Evolutionary conservation across 2,797 vertebrate species (phyloP), one percentile per base, ranked within the genome.

Genomic region (Sylvilagus floridanus): DNA sequence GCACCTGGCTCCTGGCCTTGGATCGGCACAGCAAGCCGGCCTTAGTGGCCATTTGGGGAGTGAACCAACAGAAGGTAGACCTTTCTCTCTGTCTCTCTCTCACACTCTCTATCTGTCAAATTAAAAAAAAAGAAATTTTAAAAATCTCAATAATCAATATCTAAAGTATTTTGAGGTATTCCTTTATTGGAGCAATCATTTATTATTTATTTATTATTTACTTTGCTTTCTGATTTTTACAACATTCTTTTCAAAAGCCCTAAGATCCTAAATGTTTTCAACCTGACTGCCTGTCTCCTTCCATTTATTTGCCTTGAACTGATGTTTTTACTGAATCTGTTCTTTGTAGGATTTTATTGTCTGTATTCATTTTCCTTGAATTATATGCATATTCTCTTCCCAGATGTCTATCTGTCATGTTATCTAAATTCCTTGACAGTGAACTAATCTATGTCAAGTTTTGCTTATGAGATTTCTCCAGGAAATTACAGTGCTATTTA

Each of bases 351-450:
- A 17, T 89, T 71, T 82, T 93, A 97, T 47, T 93, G 82, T 88
- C 79, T 91, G 26, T 5, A 22, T 94, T 95, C 85, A 1, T 97
- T 97, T 86, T 97, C 57, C 85, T 87, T 88, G 88, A 96, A 96
- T 94, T 54, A 88, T 87, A 95, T 86, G 73, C 69, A 95, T 71
- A 88, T 84, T 96, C 97, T 96, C 92, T 97, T 79, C 63, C n/a
- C 5, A 97, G 95, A 96, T 97, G 82, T 65, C 19, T 94, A 96
- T 95, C 94, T 96, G 71, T 82, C 63, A 88, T 73, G 32, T 77
- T 28, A 14, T 72, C 71, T 96, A 96, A 68, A 90, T 95, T 75
- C 52, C 65, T 94, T 28, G 0, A 8, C 42, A 65, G 30, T 0
- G 0, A 73, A 1, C 65, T 22, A 76, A 91, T 2, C 88, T 92